A percentile compares a stretch with the other conserved stretches of the same genome.
phyloP scores from a whole-genome alignment of 2,113 vertebrate species.

The Chiloscyllium plagiosum region DNA sequence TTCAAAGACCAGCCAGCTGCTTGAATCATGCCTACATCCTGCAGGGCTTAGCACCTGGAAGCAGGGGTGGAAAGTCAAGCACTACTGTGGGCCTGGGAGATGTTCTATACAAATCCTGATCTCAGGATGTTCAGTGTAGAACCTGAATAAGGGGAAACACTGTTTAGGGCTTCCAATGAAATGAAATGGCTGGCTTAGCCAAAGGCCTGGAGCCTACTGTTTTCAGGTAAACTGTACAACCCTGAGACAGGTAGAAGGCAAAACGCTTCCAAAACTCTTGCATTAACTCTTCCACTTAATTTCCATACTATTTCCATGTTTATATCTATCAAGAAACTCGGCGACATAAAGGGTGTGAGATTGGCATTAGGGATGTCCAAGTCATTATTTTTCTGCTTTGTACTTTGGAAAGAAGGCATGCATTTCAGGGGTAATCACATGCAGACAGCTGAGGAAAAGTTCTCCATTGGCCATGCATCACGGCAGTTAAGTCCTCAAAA shows the following conservation, averaged over 20 bases:
- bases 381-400: background rate
- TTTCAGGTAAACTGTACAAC: background rate
- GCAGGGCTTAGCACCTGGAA: background rate
- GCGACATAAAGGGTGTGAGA: background rate
- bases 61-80: background rate
- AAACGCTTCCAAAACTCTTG: background rate
- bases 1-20: background rate
- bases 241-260: background rate
- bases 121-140: background rate
- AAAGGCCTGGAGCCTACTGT: background rate
- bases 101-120: background rate
- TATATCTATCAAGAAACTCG: background rate
- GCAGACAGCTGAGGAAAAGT: background rate
- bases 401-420: background rate
- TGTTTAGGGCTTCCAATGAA: background rate
- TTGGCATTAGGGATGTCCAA: background rate
- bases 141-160: background rate
- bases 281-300: background rate
- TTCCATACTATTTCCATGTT: background rate
- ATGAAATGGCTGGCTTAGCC: background rate
- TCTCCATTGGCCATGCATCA: background rate
- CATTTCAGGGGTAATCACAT: background rate
- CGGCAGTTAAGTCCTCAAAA: background rate
- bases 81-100: background rate
- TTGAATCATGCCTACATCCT: background rate